Evolutionary conservation across 1,140 invertebrate species (phyloP).

Genomic region (Delia radicum): DNA sequence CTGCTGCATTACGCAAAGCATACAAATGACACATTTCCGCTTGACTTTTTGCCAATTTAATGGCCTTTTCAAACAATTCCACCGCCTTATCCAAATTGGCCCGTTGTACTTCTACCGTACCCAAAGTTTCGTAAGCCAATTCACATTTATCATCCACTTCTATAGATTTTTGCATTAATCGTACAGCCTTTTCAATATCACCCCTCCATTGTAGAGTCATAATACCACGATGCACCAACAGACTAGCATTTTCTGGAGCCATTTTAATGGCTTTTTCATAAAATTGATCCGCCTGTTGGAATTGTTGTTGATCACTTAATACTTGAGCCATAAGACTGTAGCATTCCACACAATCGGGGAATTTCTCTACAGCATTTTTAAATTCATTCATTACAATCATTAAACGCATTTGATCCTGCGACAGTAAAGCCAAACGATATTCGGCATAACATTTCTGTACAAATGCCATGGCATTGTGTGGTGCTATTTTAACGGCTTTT

Average conservation of each 20-base stretch:
- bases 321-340: slow-evolving; percentile 83
- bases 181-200: slow-evolving; percentile 76
- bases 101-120: slow-evolving; percentile 89
- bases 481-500: slow-evolving; percentile 79
- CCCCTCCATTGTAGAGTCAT: slow-evolving; percentile 80
- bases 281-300: slow-evolving; percentile 75
- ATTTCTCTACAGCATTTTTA: slow-evolving; percentile 72
- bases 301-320: slow-evolving; percentile 79
- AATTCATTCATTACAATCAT: slow-evolving; percentile 69
- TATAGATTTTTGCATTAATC: slow-evolving; percentile 79
- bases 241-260: slow-evolving; percentile 82
- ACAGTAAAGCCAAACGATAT: slow-evolving; percentile 67
- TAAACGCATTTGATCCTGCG: slow-evolving; percentile 61
- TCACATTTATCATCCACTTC: slow-evolving; percentile 88
- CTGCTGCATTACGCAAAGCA: slow-evolving; percentile 80
- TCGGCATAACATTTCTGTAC: slow-evolving; percentile 87
- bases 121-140: slow-evolving; percentile 92
- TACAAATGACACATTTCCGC: slow-evolving; percentile 86
- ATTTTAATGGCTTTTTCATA: slow-evolving; percentile 79
- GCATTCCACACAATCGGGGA: slow-evolving; percentile 81
- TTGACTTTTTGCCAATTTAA: slow-evolving; percentile 79
- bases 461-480: slow-evolving; percentile 77
- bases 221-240: slow-evolving; percentile 85
- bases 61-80: slow-evolving; percentile 86
- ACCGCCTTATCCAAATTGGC: slow-evolving; percentile 74